Percentiles rank a stretch among this genome's conserved stretches.
Conservation (phyloP, 1,140 invertebrate species). For the Orius insidiosus region DNA sequence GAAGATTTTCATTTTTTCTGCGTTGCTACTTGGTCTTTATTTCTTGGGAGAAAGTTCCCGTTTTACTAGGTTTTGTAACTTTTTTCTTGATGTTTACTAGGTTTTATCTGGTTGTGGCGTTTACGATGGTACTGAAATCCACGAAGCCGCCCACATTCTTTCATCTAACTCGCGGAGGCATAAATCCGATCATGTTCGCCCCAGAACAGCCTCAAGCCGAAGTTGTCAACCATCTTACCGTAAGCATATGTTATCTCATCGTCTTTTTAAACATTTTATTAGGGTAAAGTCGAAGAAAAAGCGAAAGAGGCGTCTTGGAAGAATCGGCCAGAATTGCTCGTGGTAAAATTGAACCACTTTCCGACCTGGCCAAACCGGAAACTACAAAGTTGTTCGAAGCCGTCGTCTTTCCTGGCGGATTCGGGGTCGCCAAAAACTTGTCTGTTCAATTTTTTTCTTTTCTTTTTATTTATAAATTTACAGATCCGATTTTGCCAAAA, state of each 20-base stretch:
- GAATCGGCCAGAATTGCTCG: constrained; percentile 42
- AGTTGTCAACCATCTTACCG: constrained; percentile 35
- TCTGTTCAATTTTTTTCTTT: constrained; percentile 24
- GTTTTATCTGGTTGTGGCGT: constrained; percentile 41
- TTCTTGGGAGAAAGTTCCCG: too few species aligned
- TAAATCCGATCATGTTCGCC: constrained; percentile 35
- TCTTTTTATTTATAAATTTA: too few species aligned
- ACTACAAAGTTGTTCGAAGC: constrained; percentile 27
- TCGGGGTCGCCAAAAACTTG: constrained; percentile 43
- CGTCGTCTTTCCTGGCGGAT: constrained; percentile 42
- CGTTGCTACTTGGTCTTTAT: too few species aligned
- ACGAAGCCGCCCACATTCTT: constrained; percentile 37
- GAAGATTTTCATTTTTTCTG: too few species aligned
- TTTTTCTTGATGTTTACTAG: too few species aligned
- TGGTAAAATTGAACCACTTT: constrained; percentile 30
- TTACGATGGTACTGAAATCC: constrained; percentile 41
- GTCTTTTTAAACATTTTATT: background rate
- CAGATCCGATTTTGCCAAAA: constrained; percentile 37
- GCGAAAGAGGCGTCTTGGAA: constrained; percentile 32
- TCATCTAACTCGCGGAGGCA: constrained; percentile 31
- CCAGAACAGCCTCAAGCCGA: constrained; percentile 35
- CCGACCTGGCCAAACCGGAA: constrained; percentile 23
- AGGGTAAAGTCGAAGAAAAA: constrained; percentile 14
- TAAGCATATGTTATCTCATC: constrained; percentile 17
- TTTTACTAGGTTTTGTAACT: too few species aligned